Base-by-base conservation (phyloP, 2,888 invertebrate genomes). In the Eulithis testata region DNA sequence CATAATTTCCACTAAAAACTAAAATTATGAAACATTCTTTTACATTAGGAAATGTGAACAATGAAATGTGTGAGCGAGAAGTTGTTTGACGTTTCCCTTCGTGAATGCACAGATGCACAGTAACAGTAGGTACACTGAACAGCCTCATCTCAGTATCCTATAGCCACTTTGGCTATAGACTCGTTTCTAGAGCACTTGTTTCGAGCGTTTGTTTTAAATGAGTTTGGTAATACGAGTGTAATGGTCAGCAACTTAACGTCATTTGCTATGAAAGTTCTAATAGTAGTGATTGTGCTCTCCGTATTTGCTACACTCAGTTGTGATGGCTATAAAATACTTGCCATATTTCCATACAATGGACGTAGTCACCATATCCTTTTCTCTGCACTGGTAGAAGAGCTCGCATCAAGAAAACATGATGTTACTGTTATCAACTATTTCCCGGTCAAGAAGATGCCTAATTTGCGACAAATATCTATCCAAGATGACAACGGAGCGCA, bases 381-480 rank as follows among this genome's bases (percentile, higher is more conserved):
- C 51, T 78, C 80, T 44, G 71, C 84, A 0, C 52, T 84, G 11
- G 73, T 84, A 7, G 76, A 79, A 65, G 81, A 78, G 45, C 72
- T 89, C 52, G 84, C 83, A 6, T 69, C 70, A 11, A 78, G 77
- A 53, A 80, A 83, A 4, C 86, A 89, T 66, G 72, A 84, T 36
- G 78, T 89, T 11, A 85, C 81, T 4, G 81, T 87, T 9, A 74
- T 89, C 4, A 82, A 89, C 56, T 75, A 84, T 37, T 87, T 87
- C 60, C 85, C 89, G 0, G 68, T 81, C 55, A 81, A 81, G 63
- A 77, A 84, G 8, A 74, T 82, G 36, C 68, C 80, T 0, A 90
- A 87, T 71, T 83, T 90, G 50, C 81, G 75, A 2, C 90, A 92
- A 58, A 75, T 90, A 57, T 77, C 84, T 6, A 63, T 77, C 0